Evolutionary conservation across 2,113 vertebrate genomes (phyloP), one percentile per base, ranked within the genome.

Genomic region (Dipodomys spectabilis): DNA sequence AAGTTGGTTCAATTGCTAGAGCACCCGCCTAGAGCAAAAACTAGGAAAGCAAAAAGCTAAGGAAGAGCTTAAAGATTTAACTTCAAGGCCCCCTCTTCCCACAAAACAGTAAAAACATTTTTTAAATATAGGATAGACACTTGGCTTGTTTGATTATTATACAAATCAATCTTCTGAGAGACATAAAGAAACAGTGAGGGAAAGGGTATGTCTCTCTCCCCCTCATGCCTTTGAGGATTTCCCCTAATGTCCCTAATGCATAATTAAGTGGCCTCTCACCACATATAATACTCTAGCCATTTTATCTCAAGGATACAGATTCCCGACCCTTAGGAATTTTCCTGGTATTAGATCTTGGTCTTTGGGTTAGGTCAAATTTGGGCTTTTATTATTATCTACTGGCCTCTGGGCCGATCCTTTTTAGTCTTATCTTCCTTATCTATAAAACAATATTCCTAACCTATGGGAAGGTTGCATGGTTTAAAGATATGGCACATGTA

Each of bases 151-250:
- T 57, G 12, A 16, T 91, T 95, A 57, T 95, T 57, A 68, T 90
- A 27, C 62, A 75, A 90, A 74, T 7, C 88, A 81, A 57, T 94
- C 45, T 73, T 88, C 68, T 57, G 74, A 88, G 72, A 88, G 28
- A 91, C 82, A 85, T 0, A 0, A 77, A 35, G 67, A 75, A 18
- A 5, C 2, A 65, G n/a, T 49, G 27, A 16, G 19, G 2, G 15
- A 27, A n/a, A 18, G 5, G 0, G 32, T 91, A 13, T 67, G n/a
- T 30, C 39, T 74, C 77, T 2, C n/a, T 73, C 22, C 28, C 53
- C n/a, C 75, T 62, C 44, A 13, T 82, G 27, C 8, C 5, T 67
- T 89, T 72, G 69, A 80, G 45, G 22, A 19, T 67, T 39, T 45
- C 12, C 49, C 3, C 25, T 28, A 49, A 6, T 35, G 6, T 9